Evolutionary conservation across 2,113 vertebrate genomes (phyloP).

Genomic region (Gorsachius goisagi): DNA sequence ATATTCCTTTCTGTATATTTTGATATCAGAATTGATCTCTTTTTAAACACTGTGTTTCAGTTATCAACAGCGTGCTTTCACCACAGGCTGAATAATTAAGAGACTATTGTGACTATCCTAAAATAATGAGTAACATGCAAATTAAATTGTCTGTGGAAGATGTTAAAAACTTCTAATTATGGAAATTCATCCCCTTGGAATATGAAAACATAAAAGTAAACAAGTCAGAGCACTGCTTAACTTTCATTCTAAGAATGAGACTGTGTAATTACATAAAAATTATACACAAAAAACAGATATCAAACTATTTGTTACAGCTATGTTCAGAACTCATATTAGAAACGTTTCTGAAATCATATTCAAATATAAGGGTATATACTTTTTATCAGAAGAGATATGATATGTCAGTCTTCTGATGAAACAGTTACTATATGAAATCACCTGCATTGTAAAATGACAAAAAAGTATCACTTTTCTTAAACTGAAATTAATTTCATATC

Average conservation of each 20-base stretch:
- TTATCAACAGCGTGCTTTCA: background rate
- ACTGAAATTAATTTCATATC: background rate
- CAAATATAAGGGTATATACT: background rate
- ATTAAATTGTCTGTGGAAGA: conserved; percentile 12
- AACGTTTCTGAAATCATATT: background rate
- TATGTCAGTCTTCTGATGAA: background rate
- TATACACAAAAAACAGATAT: background rate
- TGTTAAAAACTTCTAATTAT: background rate
- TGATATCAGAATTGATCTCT: background rate
- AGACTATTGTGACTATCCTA: background rate
- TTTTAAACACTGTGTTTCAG: background rate
- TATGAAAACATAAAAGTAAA: background rate
- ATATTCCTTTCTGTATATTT: background rate
- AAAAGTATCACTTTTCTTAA: background rate
- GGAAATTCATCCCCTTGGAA: background rate
- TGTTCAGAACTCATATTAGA: background rate
- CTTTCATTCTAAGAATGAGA: background rate
- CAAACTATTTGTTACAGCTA: background rate
- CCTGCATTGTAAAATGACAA: background rate
- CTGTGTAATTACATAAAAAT: background rate
- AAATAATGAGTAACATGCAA: conserved; percentile 10
- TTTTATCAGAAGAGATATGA: background rate
- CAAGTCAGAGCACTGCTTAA: background rate
- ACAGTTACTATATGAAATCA: background rate
- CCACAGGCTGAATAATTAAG: background rate